Evolutionary conservation across 2,797 vertebrate genomes (phyloP).

Genomic region (Emys orbicularis): DNA sequence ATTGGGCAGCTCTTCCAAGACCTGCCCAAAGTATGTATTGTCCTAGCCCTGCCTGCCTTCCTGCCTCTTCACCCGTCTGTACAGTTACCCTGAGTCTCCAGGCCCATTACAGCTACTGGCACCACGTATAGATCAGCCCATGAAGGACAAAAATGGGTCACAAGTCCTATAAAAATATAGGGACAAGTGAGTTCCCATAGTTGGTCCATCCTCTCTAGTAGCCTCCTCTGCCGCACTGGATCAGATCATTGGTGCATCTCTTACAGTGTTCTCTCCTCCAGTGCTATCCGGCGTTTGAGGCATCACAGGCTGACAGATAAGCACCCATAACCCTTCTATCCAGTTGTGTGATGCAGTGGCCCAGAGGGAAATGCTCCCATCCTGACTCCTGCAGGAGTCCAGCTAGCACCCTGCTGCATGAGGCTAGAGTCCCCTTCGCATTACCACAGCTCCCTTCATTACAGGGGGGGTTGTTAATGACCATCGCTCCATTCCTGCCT

Average conservation of each 20-base stretch:
- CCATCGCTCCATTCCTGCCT: neutral
- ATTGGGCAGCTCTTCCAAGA: constrained; percentile 91
- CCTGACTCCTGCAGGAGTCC: neutral
- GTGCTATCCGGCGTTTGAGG: neutral
- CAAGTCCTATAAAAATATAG: neutral
- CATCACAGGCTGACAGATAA: no score
- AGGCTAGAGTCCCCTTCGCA: neutral
- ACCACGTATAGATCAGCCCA: neutral
- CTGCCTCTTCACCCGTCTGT: neutral
- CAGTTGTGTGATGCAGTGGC: neutral
- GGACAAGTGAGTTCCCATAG: neutral
- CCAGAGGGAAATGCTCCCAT: neutral
- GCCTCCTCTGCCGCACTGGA: neutral
- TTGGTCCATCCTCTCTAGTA: neutral
- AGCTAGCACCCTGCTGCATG: neutral
- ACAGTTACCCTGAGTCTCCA: neutral
- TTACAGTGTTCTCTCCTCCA: neutral
- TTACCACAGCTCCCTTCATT: neutral
- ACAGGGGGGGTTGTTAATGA: neutral
- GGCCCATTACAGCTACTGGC: neutral
- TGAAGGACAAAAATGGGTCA: neutral
- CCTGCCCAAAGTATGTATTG: constrained; percentile 90
- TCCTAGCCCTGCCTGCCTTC: constrained; percentile 69
- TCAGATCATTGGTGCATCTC: neutral
- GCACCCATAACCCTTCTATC: neutral